A percentile compares a stretch with the other conserved stretches of the same genome.
Evolutionary conservation across 1,140 invertebrate genomes (phyloP).

Genomic region (Alviniconcha marisindica): DNA sequence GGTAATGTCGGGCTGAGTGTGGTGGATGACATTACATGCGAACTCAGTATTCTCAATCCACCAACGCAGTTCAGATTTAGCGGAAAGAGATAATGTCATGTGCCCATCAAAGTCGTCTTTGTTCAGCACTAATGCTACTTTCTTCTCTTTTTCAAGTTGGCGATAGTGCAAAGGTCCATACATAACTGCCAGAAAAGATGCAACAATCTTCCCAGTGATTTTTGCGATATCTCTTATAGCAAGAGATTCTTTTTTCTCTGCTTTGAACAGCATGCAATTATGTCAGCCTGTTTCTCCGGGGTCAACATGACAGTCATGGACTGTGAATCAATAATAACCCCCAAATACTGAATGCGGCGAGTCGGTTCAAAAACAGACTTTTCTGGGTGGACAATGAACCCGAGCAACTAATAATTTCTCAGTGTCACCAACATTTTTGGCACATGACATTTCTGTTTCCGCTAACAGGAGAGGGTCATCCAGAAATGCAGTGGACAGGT

Average conservation of each 20-base stretch:
- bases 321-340: slow-evolving; percentile 35
- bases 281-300: neutral
- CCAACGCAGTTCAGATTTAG: neutral
- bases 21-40: neutral
- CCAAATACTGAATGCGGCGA: slow-evolving; percentile 42
- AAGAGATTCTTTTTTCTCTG: neutral
- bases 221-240: slow-evolving; percentile 13
- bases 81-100: neutral
- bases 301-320: slow-evolving; percentile 15
- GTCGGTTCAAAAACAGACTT: too few species aligned
- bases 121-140: neutral
- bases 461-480: slow-evolving; percentile 33
- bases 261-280: neutral
- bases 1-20: neutral
- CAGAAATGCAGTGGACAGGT: neutral
- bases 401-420: neutral
- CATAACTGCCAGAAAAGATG: slow-evolving; percentile 17
- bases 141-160: neutral
- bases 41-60: neutral
- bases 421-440: slow-evolving; percentile 13
- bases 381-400: slow-evolving; percentile 21
- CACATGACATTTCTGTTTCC: neutral
- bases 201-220: slow-evolving; percentile 28
- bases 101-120: neutral
- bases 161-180: neutral